phyloP scores from a whole-genome alignment of 2,888 invertebrate genomes.

The Volucella inflata region DNA sequence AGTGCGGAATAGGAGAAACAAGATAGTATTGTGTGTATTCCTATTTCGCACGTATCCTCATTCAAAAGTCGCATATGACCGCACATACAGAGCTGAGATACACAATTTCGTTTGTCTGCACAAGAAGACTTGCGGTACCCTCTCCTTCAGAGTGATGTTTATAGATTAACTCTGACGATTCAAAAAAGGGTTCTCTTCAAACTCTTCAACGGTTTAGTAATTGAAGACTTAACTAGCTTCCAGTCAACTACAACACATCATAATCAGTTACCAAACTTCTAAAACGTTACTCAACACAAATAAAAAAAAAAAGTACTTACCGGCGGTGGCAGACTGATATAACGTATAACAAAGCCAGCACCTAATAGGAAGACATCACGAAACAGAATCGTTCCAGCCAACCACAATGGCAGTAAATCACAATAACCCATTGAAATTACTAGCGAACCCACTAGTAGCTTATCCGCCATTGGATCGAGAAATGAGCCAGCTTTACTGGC shows the following conservation, averaged over 20 bases:
- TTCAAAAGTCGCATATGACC: too few species aligned
- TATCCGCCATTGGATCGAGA: constrained; percentile 98
- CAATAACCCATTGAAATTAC: constrained; percentile 94
- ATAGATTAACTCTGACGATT: too few species aligned
- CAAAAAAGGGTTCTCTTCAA: too few species aligned
- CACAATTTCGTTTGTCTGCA: too few species aligned
- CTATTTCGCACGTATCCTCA: too few species aligned
- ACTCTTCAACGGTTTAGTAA: too few species aligned
- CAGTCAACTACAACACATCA: not conserved
- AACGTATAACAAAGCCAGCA: constrained; percentile 95
- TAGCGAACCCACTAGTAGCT: constrained; percentile 94
- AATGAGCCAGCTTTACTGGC: constrained; percentile 97
- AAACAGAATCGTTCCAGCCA: constrained; percentile 92
- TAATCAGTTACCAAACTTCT: constrained; percentile 21
- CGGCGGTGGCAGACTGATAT: constrained; percentile 94
- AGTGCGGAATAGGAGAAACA: too few species aligned
- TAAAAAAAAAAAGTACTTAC: constrained; percentile 85
- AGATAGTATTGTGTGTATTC: too few species aligned
- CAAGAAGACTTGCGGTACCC: too few species aligned
- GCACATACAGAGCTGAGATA: too few species aligned
- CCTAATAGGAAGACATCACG: constrained; percentile 92
- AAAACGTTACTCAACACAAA: not conserved
- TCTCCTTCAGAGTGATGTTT: too few species aligned
- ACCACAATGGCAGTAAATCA: constrained; percentile 91
- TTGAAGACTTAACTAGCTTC: too few species aligned